phyloP scores from a whole-genome alignment of 1,140 invertebrate species.

The Chrysoperla carnea region DNA sequence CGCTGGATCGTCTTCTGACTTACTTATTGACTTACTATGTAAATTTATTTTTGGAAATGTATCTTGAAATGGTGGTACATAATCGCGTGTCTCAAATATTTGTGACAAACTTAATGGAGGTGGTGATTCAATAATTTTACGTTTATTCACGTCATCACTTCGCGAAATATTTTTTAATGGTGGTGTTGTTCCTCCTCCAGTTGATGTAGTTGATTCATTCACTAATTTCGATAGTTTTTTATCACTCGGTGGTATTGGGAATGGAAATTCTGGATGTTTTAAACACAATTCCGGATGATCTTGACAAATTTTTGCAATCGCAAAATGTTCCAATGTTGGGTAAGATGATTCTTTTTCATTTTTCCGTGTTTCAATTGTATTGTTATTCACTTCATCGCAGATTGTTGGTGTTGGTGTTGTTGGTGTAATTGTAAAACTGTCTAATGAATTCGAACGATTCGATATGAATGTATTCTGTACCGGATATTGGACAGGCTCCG shows the following conservation, averaged over 20 bases:
- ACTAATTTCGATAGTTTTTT: too few relatives aligned
- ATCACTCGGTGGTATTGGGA: slow-evolving; percentile 1
- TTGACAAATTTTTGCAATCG: neutral
- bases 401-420: too few relatives aligned
- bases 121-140: too few relatives aligned
- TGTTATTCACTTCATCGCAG: too few relatives aligned
- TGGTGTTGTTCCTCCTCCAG: too few relatives aligned
- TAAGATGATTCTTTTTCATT: neutral
- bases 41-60: neutral
- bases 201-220: too few relatives aligned
- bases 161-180: too few relatives aligned
- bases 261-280: slow-evolving; percentile 3
- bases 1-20: slow-evolving; percentile 9
- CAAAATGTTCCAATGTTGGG: neutral
- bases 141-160: too few relatives aligned
- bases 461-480: too few relatives aligned
- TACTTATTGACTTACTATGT: neutral
- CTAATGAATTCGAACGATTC: neutral
- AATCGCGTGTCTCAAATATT: slow-evolving; percentile 12
- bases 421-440: too few relatives aligned
- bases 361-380: too few relatives aligned
- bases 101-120: slow-evolving; percentile 15
- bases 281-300: neutral
- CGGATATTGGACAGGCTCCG: too few relatives aligned
- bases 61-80: slow-evolving; percentile 1